phyloP scores from a whole-genome alignment of 2,113 vertebrate species.

The Ammodytes marinus region DNA sequence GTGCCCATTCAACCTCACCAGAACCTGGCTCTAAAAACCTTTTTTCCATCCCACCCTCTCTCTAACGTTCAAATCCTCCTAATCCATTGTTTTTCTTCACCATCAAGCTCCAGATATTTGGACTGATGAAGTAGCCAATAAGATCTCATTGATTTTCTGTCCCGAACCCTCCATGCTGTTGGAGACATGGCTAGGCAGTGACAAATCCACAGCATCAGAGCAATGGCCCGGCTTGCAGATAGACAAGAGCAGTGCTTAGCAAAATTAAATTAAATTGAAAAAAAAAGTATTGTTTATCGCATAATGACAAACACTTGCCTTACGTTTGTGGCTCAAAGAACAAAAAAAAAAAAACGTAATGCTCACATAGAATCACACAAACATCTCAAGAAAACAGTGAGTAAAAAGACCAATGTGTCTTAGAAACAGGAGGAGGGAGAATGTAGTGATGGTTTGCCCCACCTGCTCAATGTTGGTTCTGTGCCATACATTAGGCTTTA shows the following conservation, averaged over 20 bases:
- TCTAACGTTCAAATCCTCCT: slow-evolving; percentile 36
- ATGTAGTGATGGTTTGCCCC: slow-evolving; percentile 1
- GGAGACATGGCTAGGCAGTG: slow-evolving; percentile 69
- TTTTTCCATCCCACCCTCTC: neutral
- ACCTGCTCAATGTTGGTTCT: neutral
- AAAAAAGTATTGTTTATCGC: no score
- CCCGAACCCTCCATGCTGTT: slow-evolving; percentile 48
- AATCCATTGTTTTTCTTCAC: slow-evolving; percentile 41
- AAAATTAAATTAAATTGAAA: no score
- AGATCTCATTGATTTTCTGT: slow-evolving; percentile 83
- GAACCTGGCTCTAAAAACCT: slow-evolving; percentile 13
- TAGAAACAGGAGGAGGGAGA: neutral
- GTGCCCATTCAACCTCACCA: neutral
- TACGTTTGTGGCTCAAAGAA: no score
- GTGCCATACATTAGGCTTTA: neutral
- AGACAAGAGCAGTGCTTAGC: slow-evolving; percentile 36
- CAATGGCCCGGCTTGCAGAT: slow-evolving; percentile 28
- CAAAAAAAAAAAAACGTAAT: no score
- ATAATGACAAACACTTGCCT: no score
- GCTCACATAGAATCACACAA: no score
- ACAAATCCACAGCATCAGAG: slow-evolving; percentile 63
- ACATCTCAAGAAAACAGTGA: no score
- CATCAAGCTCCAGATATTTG: slow-evolving; percentile 73
- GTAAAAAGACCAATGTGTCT: neutral
- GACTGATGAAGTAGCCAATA: slow-evolving; percentile 76